Evolutionary conservation across 2,797 vertebrate genomes (phyloP).

Genomic region (Hydrolagus colliei): DNA sequence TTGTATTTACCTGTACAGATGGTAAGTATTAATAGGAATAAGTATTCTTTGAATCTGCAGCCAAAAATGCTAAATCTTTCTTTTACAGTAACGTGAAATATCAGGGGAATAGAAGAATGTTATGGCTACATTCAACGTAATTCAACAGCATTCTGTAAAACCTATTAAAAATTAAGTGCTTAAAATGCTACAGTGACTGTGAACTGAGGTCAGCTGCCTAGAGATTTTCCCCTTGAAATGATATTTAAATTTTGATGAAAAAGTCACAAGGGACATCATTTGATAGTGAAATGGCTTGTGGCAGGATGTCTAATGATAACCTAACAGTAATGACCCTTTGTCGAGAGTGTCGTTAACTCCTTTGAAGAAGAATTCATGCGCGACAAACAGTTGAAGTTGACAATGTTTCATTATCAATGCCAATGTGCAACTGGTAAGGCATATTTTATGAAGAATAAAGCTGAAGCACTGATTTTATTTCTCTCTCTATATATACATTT

Average conservation of each 20-base stretch:
- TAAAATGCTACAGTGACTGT: neutral
- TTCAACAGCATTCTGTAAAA: neutral
- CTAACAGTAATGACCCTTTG: neutral
- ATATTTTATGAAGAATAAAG: neutral
- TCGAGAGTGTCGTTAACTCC: neutral
- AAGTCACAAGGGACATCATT: neutral
- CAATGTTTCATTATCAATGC: neutral
- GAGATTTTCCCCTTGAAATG: neutral
- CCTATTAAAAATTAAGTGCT: constrained; percentile 12
- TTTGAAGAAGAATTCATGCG: neutral
- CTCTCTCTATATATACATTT: neutral
- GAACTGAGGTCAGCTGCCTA: neutral
- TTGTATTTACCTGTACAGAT: neutral
- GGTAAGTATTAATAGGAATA: neutral
- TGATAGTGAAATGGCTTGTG: neutral
- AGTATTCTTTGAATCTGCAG: neutral
- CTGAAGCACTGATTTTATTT: neutral
- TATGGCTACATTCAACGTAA: neutral
- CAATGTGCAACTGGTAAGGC: neutral
- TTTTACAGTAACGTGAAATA: neutral
- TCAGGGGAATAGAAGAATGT: neutral
- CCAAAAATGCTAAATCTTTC: neutral
- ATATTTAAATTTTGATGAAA: neutral
- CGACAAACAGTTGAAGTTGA: neutral
- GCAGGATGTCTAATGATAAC: neutral